These are phyloP conservation scores for Corvus hawaiiensis DNA, from an alignment of 2,113 vertebrate species.

Conservation along the genomic window DNA sequence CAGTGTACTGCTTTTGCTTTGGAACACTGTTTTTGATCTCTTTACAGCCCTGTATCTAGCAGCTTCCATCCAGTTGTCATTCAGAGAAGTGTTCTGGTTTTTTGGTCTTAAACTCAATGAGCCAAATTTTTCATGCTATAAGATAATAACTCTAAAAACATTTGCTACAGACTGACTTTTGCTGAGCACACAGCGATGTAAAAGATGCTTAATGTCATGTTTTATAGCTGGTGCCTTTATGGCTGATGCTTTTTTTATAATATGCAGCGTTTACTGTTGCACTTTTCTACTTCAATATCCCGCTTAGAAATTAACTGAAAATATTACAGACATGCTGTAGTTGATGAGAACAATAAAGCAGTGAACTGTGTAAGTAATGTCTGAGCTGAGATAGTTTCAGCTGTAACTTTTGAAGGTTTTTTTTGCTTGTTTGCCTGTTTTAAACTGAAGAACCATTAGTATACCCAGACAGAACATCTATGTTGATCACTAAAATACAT, in stretches of 20 bases:
- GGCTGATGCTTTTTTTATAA: not conserved
- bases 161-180: slow-evolving; percentile 1
- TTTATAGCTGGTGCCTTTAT: slow-evolving; percentile 44
- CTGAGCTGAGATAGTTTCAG: not conserved
- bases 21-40: not conserved
- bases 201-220: slow-evolving; percentile 39
- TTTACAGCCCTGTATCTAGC: not conserved
- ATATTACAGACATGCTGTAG: not conserved
- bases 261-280: not conserved
- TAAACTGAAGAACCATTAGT: not conserved
- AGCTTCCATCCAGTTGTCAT: not conserved
- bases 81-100: not conserved
- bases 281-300: slow-evolving; percentile 6
- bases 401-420: not conserved
- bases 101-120: slow-evolving; percentile 9
- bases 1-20: not conserved
- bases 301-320: slow-evolving; percentile 33
- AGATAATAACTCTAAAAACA: not conserved
- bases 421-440: not conserved
- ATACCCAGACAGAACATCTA: not conserved
- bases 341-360: slow-evolving; percentile 7
- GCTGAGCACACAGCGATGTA: not conserved
- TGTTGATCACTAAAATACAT: not conserved
- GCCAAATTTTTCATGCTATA: not conserved
- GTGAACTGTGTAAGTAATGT: not conserved